Evolutionary conservation across 2,888 invertebrate species (phyloP).

Genomic region (Orthosia cruda): DNA sequence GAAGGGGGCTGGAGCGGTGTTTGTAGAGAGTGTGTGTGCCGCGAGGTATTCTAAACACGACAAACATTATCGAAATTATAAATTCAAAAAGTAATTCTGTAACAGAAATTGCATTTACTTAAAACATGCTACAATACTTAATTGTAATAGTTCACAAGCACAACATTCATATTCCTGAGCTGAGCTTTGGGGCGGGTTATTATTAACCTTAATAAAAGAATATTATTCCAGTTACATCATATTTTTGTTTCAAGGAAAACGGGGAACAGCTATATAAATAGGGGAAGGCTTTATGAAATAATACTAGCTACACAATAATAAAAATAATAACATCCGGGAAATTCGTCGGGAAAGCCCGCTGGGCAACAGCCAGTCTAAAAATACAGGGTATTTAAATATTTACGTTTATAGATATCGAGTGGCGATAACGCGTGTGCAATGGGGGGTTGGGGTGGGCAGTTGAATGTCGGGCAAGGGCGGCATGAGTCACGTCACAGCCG

Average conservation of each 20-base stretch:
- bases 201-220: slow-evolving; percentile 15
- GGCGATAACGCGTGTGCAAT: slow-evolving; percentile 76
- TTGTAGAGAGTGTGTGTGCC: slow-evolving; percentile 55
- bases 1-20: slow-evolving; percentile 62
- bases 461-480: slow-evolving; percentile 92
- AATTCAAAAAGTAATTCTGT: slow-evolving; percentile 52
- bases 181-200: slow-evolving; percentile 28
- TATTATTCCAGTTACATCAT: background rate
- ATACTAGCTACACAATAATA: background rate
- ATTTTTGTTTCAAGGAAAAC: slow-evolving; percentile 16
- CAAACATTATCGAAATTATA: slow-evolving; percentile 44
- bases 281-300: background rate
- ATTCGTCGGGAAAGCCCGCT: slow-evolving; percentile 42
- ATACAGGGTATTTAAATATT: slow-evolving; percentile 54
- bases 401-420: slow-evolving; percentile 63
- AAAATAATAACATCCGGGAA: slow-evolving; percentile 19
- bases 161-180: background rate
- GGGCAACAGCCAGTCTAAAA: slow-evolving; percentile 30
- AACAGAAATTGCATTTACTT: slow-evolving; percentile 49
- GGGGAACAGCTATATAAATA: slow-evolving; percentile 4
- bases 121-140: slow-evolving; percentile 31
- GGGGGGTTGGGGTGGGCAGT: slow-evolving; percentile 78
- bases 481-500: slow-evolving; percentile 91
- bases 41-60: slow-evolving; percentile 25
- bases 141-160: slow-evolving; percentile 6